Evolutionary conservation across 2,888 invertebrate genomes (phyloP).

Genomic region (Panopea generosa): DNA sequence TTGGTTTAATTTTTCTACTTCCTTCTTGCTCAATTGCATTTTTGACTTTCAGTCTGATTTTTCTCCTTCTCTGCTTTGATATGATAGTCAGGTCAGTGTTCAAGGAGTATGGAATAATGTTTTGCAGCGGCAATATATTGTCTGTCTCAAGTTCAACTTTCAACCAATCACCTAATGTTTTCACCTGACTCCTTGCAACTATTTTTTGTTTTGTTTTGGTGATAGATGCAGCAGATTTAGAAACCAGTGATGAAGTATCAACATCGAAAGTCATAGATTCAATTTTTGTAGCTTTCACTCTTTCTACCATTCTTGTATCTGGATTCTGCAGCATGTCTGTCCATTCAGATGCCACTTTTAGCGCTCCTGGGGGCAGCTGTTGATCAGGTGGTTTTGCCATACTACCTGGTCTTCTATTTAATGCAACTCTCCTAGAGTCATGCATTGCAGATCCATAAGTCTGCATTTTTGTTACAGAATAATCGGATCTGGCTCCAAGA

Average conservation of each 20-base stretch:
- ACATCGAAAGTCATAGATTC: not conserved
- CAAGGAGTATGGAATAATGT: slow-evolving; percentile 49
- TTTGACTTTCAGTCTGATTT: slow-evolving; percentile 55
- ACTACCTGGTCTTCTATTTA: not conserved
- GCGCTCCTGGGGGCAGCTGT: not conserved
- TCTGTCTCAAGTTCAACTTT: slow-evolving; percentile 60
- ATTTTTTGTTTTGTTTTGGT: slow-evolving; percentile 48
- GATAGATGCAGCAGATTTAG: slow-evolving; percentile 53
- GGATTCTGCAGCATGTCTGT: slow-evolving; percentile 42
- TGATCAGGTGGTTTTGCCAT: not conserved
- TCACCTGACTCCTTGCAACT: slow-evolving; percentile 43
- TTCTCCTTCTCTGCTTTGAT: slow-evolving; percentile 47
- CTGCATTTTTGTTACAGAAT: too few relatives aligned
- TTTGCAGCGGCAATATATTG: slow-evolving; percentile 51
- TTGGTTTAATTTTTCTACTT: slow-evolving; percentile 9
- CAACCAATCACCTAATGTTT: slow-evolving; percentile 61
- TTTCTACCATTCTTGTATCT: slow-evolving; percentile 17
- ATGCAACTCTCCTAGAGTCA: slow-evolving; percentile 36
- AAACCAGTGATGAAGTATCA: slow-evolving; percentile 36
- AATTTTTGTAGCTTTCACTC: slow-evolving; percentile 18
- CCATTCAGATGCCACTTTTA: slow-evolving; percentile 42
- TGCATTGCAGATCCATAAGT: too few relatives aligned
- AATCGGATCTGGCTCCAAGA: slow-evolving; percentile 3
- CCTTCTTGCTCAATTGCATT: slow-evolving; percentile 50
- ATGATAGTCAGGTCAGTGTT: slow-evolving; percentile 51